Evolutionary conservation across 1,140 invertebrate species (phyloP).

Genomic region (Diabrotica undecimpunctata): DNA sequence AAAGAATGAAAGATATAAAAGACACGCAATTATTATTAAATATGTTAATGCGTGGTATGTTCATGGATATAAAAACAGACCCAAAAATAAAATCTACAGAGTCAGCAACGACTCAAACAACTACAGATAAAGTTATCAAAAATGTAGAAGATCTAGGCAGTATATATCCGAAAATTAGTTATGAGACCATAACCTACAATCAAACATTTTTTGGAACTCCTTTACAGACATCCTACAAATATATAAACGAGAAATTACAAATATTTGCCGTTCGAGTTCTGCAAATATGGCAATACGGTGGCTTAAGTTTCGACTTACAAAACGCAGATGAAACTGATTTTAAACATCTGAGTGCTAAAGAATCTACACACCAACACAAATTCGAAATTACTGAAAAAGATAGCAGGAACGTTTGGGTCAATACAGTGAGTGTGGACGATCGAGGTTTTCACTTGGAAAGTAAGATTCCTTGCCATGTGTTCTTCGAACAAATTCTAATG

Average conservation of each 20-base stretch:
- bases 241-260: slow-evolving; percentile 28
- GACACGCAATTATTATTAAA: slow-evolving; percentile 27
- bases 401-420: slow-evolving; percentile 32
- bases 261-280: slow-evolving; percentile 37
- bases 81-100: not conserved
- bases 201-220: slow-evolving; percentile 33
- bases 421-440: slow-evolving; percentile 40
- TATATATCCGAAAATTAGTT: slow-evolving; percentile 28
- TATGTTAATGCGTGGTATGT: slow-evolving; percentile 22
- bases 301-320: slow-evolving; percentile 36
- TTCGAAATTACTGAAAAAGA: slow-evolving; percentile 25
- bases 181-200: slow-evolving; percentile 28
- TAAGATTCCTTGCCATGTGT: slow-evolving; percentile 46
- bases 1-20: slow-evolving; percentile 5
- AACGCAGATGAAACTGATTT: not conserved
- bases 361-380: not conserved
- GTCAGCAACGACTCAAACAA: not conserved
- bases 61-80: not conserved
- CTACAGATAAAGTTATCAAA: slow-evolving; percentile 13
- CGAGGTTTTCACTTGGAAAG: slow-evolving; percentile 44
- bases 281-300: slow-evolving; percentile 40
- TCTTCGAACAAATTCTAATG: slow-evolving; percentile 44
- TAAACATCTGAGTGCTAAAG: not conserved
- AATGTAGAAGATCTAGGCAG: slow-evolving; percentile 28
- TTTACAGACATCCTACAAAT: slow-evolving; percentile 30